Evolutionary conservation across 2,113 vertebrate genomes (phyloP).

Genomic region (Machaerirhynchus nigripectus): DNA sequence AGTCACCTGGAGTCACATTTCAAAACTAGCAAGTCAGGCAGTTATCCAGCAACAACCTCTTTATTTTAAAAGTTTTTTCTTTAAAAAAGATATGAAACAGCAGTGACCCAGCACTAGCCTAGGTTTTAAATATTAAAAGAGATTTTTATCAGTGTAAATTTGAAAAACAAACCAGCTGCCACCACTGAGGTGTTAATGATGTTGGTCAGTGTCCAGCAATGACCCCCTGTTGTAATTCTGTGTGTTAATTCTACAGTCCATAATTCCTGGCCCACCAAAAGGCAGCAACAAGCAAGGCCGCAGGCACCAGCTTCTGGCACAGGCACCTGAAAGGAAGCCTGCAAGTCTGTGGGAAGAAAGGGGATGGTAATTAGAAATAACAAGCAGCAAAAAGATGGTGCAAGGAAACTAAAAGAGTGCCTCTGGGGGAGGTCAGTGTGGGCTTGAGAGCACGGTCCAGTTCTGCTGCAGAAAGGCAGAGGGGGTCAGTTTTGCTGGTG

Average conservation of each 20-base stretch:
- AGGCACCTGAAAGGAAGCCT: slow-evolving; percentile 19
- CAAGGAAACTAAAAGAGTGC: neutral
- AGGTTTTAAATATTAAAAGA: slow-evolving; percentile 70
- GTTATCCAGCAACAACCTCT: slow-evolving; percentile 70
- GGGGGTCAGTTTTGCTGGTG: neutral
- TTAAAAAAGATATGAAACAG: slow-evolving; percentile 59
- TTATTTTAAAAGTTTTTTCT: slow-evolving; percentile 48
- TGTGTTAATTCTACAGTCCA: slow-evolving; percentile 1
- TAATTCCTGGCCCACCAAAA: slow-evolving; percentile 54
- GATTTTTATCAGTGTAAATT: slow-evolving; percentile 46
- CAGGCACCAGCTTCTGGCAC: slow-evolving; percentile 55
- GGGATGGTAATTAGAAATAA: neutral
- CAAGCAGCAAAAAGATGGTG: neutral
- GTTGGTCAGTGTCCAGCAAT: slow-evolving; percentile 72
- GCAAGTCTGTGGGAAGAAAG: slow-evolving; percentile 11
- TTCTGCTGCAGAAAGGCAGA: neutral
- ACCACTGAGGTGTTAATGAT: slow-evolving; percentile 60
- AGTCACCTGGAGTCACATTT: slow-evolving; percentile 8
- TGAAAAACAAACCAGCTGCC: slow-evolving; percentile 53
- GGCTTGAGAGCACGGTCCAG: accelerated
- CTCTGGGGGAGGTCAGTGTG: neutral
- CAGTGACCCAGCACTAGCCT: slow-evolving; percentile 74
- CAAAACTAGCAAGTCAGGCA: slow-evolving; percentile 55
- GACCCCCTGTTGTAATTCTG: slow-evolving; percentile 23
- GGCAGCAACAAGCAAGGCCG: slow-evolving; percentile 19